A percentile compares a stretch with the other conserved stretches of the same genome.
phyloP scores from a whole-genome alignment of 1,140 invertebrate genomes.

The Bradynema listronoti region DNA sequence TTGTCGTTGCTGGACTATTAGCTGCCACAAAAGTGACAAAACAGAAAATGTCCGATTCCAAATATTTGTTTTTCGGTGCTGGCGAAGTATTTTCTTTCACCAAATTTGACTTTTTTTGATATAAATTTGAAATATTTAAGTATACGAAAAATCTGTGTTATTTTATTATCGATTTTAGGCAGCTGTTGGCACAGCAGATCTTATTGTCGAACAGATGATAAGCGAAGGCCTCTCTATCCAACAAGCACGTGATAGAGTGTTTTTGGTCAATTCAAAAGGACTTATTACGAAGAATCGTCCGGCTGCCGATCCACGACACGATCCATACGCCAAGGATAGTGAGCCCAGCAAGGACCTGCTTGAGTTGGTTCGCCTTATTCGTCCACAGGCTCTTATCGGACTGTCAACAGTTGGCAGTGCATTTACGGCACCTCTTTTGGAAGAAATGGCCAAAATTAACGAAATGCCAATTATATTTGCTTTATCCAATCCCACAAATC shows the following conservation, averaged over 20 bases:
- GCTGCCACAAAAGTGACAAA: constrained; percentile 75
- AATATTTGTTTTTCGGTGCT: constrained; percentile 80
- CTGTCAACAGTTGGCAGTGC: constrained; percentile 72
- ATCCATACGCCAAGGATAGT: constrained; percentile 77
- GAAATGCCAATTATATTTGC: constrained; percentile 85
- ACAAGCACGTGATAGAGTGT: constrained; percentile 75
- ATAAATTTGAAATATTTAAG: no score
- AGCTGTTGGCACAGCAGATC: constrained; percentile 58
- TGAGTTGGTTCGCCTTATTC: constrained; percentile 70
- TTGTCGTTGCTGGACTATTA: constrained; percentile 79
- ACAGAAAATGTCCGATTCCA: constrained; percentile 72
- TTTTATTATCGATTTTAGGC: no score
- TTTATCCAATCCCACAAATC: constrained; percentile 86
- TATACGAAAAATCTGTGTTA: no score
- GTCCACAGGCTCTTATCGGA: constrained; percentile 77
- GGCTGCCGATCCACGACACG: constrained; percentile 64
- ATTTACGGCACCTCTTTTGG: constrained; percentile 77
- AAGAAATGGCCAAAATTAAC: constrained; percentile 77
- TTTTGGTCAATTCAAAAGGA: constrained; percentile 63
- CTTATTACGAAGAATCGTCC: constrained; percentile 52
- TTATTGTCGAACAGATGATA: constrained; percentile 75
- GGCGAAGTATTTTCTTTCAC: no score
- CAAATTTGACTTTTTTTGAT: no score
- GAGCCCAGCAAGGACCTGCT: constrained; percentile 70
- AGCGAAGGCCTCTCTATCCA: constrained; percentile 60